These are phyloP conservation scores for Drosophila malerkotliana DNA, from an alignment of 1,140 invertebrate genomes.

Conservation along the genomic window DNA sequence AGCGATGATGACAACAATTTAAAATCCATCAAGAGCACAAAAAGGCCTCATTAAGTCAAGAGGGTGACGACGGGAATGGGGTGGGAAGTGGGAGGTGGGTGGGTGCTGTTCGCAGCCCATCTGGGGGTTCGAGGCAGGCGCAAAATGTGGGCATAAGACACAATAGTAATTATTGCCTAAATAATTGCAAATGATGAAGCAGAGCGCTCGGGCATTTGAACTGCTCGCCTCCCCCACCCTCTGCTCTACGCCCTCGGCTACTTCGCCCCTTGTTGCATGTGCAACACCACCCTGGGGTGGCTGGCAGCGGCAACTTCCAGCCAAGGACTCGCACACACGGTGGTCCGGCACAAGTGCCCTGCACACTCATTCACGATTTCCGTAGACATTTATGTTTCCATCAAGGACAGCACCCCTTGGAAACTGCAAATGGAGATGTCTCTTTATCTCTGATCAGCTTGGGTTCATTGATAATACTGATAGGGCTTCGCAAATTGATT, in stretches of 20 bases:
- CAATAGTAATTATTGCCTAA: constrained; percentile 84
- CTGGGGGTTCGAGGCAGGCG: constrained; percentile 1
- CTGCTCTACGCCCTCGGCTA: neutral
- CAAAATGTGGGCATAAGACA: constrained; percentile 83
- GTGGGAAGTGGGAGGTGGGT: constrained; percentile 27
- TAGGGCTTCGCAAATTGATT: neutral
- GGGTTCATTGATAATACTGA: neutral
- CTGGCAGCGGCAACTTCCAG: neutral
- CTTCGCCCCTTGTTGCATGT: neutral
- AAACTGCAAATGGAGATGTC: neutral
- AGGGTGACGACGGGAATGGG: constrained; percentile 65
- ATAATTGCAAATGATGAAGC: constrained; percentile 83
- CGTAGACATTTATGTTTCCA: constrained; percentile 49
- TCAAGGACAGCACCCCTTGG: constrained; percentile 4
- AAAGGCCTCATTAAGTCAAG: constrained; percentile 83
- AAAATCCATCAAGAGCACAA: constrained; percentile 83
- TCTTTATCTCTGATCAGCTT: neutral
- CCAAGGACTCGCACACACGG: constrained; percentile 33
- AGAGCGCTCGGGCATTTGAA: constrained; percentile 9
- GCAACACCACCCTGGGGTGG: constrained; percentile 1
- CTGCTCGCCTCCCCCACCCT: neutral
- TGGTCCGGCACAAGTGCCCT: constrained; percentile 70
- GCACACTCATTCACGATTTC: constrained; percentile 24
- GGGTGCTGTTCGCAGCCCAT: neutral
- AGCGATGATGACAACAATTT: constrained; percentile 82